Evolutionary conservation across 2,888 invertebrate genomes (phyloP), one percentile per base, ranked within the genome.

Genomic region (Malthinus flaveolus): DNA sequence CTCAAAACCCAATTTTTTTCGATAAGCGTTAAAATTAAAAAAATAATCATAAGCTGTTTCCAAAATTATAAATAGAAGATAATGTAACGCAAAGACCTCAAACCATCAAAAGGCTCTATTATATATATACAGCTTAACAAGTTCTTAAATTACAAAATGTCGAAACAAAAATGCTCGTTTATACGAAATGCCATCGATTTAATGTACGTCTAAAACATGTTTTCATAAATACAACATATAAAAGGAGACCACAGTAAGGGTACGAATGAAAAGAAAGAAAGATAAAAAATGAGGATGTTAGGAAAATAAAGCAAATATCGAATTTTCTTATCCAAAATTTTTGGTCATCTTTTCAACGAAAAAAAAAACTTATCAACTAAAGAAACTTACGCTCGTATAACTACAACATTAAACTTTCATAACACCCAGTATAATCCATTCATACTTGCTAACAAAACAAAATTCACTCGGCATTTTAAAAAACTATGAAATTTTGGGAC

Each of bases 1-100:
- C 63, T 66, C 65, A 65, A 63, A 52, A 60, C 63, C 65, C 65
- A 62, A 60, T 55, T 53, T 57, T 58, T 58, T n/a, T 23, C 5
- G 23, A 23, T 23, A 23, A 23, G 23, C 23, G 23, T 23, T 23
- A 23, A 23, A 23, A 23, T 23, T 23, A 23, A 23, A 23, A 23
- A 23, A 23, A 23, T 23, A 23, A 23, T 23, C 23, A 5, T 23
- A 23, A 23, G 23, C 23, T 23, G 23, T 23, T 23, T 23, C 23
- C 23, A 23, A 23, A 23, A 23, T 23, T 2, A 23, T 23, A 5
- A 23, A 23, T 23, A 23, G 4, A 35, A 4, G 3, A 35, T 4
- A 10, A 35, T 35, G 3, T 35, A 32, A 46, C 33, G 32, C 12
- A 46, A 32, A 32, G 11, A 10, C 32, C 32, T 46, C 46, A 46